Evolutionary conservation across 2,888 invertebrate species (phyloP).

Genomic region (Teinopalpus imperialis): DNA sequence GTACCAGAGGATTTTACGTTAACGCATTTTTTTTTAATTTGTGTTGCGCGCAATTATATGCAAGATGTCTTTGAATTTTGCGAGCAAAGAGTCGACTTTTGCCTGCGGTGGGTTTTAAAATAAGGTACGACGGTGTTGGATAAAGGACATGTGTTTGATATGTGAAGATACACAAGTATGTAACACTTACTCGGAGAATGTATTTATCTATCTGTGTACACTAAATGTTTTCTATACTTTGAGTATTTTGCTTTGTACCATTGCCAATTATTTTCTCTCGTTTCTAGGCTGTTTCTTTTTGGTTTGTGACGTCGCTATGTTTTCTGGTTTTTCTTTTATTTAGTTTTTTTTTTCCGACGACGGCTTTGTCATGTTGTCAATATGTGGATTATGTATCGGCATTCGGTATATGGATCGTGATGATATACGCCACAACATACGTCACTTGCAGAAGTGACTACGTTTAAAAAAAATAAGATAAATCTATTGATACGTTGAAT

Average conservation of each 20-base stretch:
- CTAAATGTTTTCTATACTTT: slow-evolving; percentile 45
- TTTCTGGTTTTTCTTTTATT: slow-evolving; percentile 43
- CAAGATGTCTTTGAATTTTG: slow-evolving; percentile 25
- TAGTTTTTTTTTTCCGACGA: slow-evolving; percentile 16
- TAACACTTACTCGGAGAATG: slow-evolving; percentile 37
- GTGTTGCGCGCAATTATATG: slow-evolving; percentile 65
- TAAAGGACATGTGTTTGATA: slow-evolving; percentile 32
- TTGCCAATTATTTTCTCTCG: slow-evolving; percentile 49
- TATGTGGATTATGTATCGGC: too few relatives aligned
- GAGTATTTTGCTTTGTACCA: slow-evolving; percentile 52
- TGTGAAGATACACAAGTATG: slow-evolving; percentile 75
- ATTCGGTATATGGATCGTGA: slow-evolving; percentile 5
- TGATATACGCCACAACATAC: slow-evolving; percentile 8
- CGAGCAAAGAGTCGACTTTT: slow-evolving; percentile 14
- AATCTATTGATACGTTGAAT: too few relatives aligned
- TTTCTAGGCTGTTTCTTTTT: slow-evolving; percentile 36
- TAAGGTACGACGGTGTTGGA: slow-evolving; percentile 2
- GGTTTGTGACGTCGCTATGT: slow-evolving; percentile 26
- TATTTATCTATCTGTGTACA: slow-evolving; percentile 31
- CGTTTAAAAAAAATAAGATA: too few relatives aligned
- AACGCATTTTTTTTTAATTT: slow-evolving; percentile 72
- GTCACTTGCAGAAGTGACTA: slow-evolving; percentile 16
- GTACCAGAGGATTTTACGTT: slow-evolving; percentile 37
- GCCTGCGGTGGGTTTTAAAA: slow-evolving; percentile 7
- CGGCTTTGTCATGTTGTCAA: slow-evolving; percentile 1